phyloP scores from a whole-genome alignment of 2,113 vertebrate genomes.

The Acinonyx jubatus region DNA sequence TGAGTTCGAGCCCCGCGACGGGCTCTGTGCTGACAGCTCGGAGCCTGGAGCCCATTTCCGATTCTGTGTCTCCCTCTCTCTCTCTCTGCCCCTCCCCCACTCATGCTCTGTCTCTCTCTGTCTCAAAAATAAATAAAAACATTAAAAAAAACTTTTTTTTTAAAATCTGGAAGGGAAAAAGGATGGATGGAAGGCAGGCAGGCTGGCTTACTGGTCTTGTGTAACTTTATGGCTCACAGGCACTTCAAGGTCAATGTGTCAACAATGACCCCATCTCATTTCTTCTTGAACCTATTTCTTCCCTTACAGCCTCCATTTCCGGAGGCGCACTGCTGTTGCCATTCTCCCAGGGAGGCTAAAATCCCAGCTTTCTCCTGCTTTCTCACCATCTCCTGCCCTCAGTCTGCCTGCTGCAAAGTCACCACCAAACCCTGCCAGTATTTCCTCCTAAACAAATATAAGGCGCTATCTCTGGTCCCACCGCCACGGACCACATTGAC shows the following conservation, averaged over 20 bases:
- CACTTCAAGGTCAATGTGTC: not conserved
- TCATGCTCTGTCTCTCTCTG: too few species aligned
- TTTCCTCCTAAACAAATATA: not conserved
- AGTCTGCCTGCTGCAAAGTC: fast-evolving
- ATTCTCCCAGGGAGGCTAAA: not conserved
- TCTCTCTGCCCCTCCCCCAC: too few species aligned
- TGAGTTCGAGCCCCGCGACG: fast-evolving
- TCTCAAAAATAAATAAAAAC: too few species aligned
- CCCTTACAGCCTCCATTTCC: not conserved
- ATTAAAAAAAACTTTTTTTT: too few species aligned
- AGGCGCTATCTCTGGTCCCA: not conserved
- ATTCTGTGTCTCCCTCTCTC: too few species aligned
- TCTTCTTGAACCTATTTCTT: not conserved
- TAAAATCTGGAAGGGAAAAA: too few species aligned
- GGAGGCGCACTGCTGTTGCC: fast-evolving
- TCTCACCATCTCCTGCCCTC: not conserved
- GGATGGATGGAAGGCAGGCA: too few species aligned
- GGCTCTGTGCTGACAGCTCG: too few species aligned
- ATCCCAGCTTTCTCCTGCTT: not conserved
- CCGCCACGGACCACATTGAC: fast-evolving
- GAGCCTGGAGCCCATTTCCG: too few species aligned
- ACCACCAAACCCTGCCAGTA: not conserved
- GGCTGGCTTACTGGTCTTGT: not conserved
- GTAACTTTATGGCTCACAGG: fast-evolving
- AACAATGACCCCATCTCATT: not conserved